A percentile compares a stretch with the other conserved stretches of the same genome.
Evolutionary conservation across 2,797 vertebrate genomes (phyloP).

Genomic region (Rhodeus uyekii): DNA sequence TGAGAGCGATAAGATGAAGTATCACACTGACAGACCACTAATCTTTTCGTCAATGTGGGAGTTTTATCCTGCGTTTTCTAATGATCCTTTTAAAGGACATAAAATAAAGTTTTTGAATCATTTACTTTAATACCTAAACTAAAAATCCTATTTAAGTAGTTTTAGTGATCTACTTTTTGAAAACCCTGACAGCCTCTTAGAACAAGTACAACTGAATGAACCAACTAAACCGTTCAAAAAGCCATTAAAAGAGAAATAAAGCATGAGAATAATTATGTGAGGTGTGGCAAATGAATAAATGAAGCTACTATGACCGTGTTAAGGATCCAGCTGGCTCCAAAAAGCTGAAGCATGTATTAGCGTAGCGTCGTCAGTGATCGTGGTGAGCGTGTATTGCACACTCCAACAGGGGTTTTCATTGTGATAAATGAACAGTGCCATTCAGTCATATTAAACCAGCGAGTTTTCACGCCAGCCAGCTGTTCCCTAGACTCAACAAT

Average conservation of each 20-base stretch:
- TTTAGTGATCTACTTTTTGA: background rate
- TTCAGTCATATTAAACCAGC: conserved; percentile 27
- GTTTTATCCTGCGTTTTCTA: background rate
- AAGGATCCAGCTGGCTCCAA: conserved; percentile 22
- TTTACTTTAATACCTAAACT: too few relatives aligned
- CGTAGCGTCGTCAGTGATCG: background rate
- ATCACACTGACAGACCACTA: conserved; percentile 24
- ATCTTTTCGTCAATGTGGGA: conserved; percentile 9
- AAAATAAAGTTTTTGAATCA: background rate
- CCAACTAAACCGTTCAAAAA: background rate
- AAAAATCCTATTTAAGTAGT: background rate
- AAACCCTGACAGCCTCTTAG: background rate
- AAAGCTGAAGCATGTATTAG: conserved; percentile 44
- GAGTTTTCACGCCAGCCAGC: conserved; percentile 33
- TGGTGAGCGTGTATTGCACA: conserved; percentile 24
- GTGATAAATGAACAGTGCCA: conserved; percentile 42
- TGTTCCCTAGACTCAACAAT: background rate
- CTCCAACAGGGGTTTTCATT: conserved; percentile 26
- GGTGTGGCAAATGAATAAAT: background rate
- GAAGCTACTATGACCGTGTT: background rate
- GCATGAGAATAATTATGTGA: background rate
- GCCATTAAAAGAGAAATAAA: background rate
- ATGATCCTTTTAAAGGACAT: background rate
- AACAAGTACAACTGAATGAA: background rate
- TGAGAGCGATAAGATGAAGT: conserved; percentile 2